phyloP scores from a whole-genome alignment of 2,888 invertebrate genomes.

The Drosophila parthenogenetica region DNA sequence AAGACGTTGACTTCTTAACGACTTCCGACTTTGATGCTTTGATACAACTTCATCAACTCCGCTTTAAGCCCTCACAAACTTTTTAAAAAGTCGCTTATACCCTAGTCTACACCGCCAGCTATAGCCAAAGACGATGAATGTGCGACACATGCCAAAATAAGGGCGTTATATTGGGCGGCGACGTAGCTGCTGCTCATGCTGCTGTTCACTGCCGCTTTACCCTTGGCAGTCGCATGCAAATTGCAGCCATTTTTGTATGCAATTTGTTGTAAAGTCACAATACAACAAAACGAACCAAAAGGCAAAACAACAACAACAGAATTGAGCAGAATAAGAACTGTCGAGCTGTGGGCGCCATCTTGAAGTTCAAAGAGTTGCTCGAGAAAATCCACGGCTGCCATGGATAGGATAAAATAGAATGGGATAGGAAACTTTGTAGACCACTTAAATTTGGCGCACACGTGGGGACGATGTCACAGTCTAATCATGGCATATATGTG shows the following conservation, averaged over 20 bases:
- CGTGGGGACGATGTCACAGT: slow-evolving; percentile 10
- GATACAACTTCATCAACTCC: too few species aligned
- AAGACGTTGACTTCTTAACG: too few species aligned
- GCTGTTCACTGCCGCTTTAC: slow-evolving; percentile 3
- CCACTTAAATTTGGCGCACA: slow-evolving; percentile 29
- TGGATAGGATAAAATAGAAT: slow-evolving; percentile 4
- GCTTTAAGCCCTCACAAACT: background rate
- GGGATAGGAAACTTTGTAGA: slow-evolving; percentile 37
- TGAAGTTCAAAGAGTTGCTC: slow-evolving; percentile 27
- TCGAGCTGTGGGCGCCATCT: slow-evolving; percentile 40
- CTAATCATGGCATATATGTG: slow-evolving; percentile 37
- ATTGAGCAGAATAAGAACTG: background rate
- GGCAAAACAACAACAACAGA: slow-evolving; percentile 1
- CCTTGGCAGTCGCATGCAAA: slow-evolving; percentile 64
- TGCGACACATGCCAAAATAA: slow-evolving; percentile 64
- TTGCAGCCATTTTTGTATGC: slow-evolving; percentile 71
- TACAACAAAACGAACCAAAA: slow-evolving; percentile 13
- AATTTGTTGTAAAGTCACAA: slow-evolving; percentile 62
- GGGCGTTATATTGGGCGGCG: slow-evolving; percentile 31
- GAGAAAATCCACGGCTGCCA: slow-evolving; percentile 7
- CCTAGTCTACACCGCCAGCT: background rate
- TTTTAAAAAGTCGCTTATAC: background rate
- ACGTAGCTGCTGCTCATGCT: slow-evolving; percentile 5
- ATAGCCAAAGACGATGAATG: slow-evolving; percentile 53
- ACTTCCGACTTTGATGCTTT: too few species aligned